These are phyloP conservation scores for Siniperca knerii DNA, from an alignment of 2,113 vertebrate species.

Conservation along the genomic window DNA sequence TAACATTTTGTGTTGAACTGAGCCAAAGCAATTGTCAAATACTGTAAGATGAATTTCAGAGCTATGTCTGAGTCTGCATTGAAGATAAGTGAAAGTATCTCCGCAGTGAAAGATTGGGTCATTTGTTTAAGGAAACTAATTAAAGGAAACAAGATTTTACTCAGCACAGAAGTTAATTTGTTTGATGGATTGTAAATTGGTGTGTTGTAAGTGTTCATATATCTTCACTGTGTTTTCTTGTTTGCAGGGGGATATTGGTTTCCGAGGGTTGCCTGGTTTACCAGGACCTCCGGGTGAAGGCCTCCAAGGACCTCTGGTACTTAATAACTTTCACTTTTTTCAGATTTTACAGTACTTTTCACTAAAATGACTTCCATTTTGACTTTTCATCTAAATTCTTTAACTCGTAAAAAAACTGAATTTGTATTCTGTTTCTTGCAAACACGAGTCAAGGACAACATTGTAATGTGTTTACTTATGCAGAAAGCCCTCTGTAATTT, in stretches of 20 bases:
- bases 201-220: conserved; percentile 14
- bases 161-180: conserved; percentile 14
- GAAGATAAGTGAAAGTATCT: not conserved
- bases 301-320: conserved; percentile 89
- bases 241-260: conserved; percentile 89
- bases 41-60: not conserved
- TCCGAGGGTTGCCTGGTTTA: conserved; percentile 85
- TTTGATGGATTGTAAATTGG: conserved; percentile 33
- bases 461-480: conserved; percentile 19
- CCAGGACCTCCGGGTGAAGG: conserved; percentile 90
- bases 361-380: not conserved
- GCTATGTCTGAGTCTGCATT: not conserved
- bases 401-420: not conserved
- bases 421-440: not conserved
- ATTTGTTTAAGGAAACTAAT: conserved; percentile 43
- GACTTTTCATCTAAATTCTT: not conserved
- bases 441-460: conserved; percentile 29
- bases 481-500: conserved; percentile 34
- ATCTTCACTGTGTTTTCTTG: conserved; percentile 22
- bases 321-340: conserved; percentile 23
- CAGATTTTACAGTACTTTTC: not conserved
- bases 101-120: not conserved
- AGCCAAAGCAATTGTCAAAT: not conserved
- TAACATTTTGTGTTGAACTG: not conserved
- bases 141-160: conserved; percentile 28